Evolutionary conservation across 2,797 vertebrate genomes (phyloP), one percentile per base, ranked within the genome.

Genomic region (Cetoscarus ocellatus): DNA sequence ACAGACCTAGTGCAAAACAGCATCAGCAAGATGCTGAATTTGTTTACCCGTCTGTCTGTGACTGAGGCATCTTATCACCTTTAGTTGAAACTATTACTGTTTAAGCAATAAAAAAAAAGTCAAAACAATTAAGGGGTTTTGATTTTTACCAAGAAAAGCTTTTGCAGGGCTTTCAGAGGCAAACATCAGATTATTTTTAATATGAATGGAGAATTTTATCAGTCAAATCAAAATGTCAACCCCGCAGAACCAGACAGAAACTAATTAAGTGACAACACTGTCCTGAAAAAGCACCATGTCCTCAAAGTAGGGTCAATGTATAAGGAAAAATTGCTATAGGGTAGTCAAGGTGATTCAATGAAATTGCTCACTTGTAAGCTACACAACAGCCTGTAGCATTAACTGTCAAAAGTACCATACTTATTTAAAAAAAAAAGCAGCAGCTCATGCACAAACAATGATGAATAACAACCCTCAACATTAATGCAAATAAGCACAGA

Each of bases 281-380:
- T 66, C 18, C 14, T 3, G 13, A 35, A 45, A 44, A 53, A 19
- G 12, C 48, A 42, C 17, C 42, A 2, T 19, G 6, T 8, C 35
- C 13, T 15, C 12, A 5, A 0, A 7, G 4, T 1, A 8, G 9
- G 7, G 12, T 49, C 43, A 7, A 42, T 8, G 17, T 38, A 39
- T 40, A 0, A 34, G 0, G 10, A 42, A 10, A 50, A 65, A 42
- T 9, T 7, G 36, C 27, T 19, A 8, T 11, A n/a, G 44, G 15
- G 47, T 10, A 65, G 91, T 91, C 94, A 94, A 83, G 94, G 94
- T 90, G 93, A 94, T 94, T 66, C 80, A 55, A 40, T 48, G 7
- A n/a, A 14, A 47, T 0, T n/a, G 34, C 3, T 10, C 11, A 27
- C 9, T 11, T 50, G 6, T 61, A 17, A 53, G 10, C 51, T 54